A percentile compares a stretch with the other conserved stretches of the same genome.
These are phyloP conservation scores for Apocheima hispidaria DNA, from an alignment of 2,888 invertebrate genomes.

Conservation along the genomic window DNA sequence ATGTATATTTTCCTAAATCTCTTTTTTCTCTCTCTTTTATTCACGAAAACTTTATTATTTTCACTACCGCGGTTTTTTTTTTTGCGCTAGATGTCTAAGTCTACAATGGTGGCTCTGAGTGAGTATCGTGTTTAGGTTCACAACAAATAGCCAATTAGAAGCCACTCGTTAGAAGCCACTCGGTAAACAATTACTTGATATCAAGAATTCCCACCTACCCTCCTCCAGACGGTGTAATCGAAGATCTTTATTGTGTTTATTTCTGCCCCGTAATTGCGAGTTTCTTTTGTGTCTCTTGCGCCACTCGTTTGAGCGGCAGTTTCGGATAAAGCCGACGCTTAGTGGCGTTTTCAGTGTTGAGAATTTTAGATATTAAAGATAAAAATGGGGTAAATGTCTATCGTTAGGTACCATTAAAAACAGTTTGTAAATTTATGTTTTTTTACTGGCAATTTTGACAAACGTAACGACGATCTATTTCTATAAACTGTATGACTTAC, in stretches of 20 bases:
- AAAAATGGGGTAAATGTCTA: too few species aligned
- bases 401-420: too few species aligned
- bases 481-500: too few species aligned
- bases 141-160: background rate
- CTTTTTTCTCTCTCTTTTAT: background rate
- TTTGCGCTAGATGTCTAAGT: background rate
- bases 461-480: too few species aligned
- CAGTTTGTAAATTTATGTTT: too few species aligned
- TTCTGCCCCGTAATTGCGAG: constrained; percentile 9
- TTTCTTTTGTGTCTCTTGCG: constrained; percentile 8
- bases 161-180: background rate
- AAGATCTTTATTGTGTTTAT: constrained; percentile 15
- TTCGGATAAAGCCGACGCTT: constrained; percentile 7
- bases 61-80: too few species aligned
- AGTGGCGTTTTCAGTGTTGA: constrained; percentile 4
- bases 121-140: background rate
- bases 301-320: background rate
- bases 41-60: too few species aligned
- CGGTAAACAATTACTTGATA: background rate
- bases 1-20: too few species aligned
- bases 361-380: background rate
- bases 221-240: constrained; percentile 1
- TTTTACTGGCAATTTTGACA: too few species aligned
- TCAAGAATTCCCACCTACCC: background rate
- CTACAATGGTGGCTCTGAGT: background rate